Evolutionary conservation across 2,888 invertebrate species (phyloP).

Genomic region (Patella caerulea): DNA sequence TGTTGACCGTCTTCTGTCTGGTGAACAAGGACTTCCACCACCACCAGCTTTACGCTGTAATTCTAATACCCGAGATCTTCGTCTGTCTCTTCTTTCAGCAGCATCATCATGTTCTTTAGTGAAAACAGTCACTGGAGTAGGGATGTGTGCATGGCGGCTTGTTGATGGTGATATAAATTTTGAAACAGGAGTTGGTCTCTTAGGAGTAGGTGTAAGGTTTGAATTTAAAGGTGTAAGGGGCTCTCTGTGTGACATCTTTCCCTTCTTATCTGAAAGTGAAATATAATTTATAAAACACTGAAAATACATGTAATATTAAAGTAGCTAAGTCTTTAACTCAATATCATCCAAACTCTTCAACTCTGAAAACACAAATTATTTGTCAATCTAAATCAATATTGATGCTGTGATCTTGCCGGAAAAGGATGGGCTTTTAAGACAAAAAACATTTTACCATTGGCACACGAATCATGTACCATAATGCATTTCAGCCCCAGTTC

Average conservation of each 20-base stretch:
- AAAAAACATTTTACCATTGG: no score
- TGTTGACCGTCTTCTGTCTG: conserved; percentile 67
- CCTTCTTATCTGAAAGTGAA: background rate
- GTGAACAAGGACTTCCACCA: conserved; percentile 60
- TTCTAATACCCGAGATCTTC: conserved; percentile 63
- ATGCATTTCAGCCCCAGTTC: no score
- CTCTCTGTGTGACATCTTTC: conserved; percentile 43
- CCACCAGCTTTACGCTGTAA: conserved; percentile 56
- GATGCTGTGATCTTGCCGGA: no score
- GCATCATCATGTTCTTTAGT: conserved; percentile 66
- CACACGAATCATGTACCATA: no score
- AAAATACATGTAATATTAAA: background rate
- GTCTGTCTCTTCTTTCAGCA: conserved; percentile 63
- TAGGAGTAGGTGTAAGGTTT: conserved; percentile 20
- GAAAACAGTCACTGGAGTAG: conserved; percentile 28
- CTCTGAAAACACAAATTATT: no score
- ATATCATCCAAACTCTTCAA: no score
- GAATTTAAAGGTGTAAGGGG: conserved; percentile 53
- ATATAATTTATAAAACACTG: background rate
- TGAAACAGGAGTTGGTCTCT: conserved; percentile 27
- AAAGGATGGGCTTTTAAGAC: no score
- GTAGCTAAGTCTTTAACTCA: no score
- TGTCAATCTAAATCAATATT: no score
- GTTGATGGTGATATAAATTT: conserved; percentile 55
- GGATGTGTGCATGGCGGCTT: conserved; percentile 39